phyloP scores from a whole-genome alignment of 2,797 vertebrate genomes.

The Lagocephalus sceleratus region DNA sequence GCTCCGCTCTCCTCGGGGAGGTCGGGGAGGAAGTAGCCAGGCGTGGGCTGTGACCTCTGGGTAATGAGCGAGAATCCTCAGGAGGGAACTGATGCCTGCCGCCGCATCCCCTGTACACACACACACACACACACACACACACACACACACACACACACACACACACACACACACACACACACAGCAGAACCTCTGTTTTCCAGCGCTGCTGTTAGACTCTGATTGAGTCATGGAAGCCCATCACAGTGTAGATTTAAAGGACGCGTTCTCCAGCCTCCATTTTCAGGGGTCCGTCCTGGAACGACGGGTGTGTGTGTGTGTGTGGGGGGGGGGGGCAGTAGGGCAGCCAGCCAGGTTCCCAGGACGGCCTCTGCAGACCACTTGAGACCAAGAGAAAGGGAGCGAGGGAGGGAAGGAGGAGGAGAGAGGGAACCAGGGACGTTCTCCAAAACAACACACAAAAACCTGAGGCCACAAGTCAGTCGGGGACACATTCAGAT shows the following conservation, averaged over 20 bases:
- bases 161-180: neutral
- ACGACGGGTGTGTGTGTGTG: neutral
- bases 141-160: conserved; percentile 5
- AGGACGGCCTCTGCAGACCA: conserved; percentile 71
- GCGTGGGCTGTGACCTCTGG: conserved; percentile 71
- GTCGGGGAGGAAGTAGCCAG: conserved; percentile 71
- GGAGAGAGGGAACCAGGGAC: conserved; percentile 37
- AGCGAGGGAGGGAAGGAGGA: conserved; percentile 20
- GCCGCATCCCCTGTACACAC: conserved; percentile 35
- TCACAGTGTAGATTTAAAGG: conserved; percentile 50
- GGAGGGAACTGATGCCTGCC: conserved; percentile 46
- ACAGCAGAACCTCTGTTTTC: too few species aligned
- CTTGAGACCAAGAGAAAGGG: conserved; percentile 69
- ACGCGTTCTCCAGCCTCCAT: too few species aligned
- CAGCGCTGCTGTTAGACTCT: conserved; percentile 56
- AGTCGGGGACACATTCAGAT: conserved; percentile 68
- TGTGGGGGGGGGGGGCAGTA: conserved; percentile 7
- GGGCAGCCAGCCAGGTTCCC: conserved; percentile 76
- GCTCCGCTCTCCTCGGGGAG: conserved; percentile 61
- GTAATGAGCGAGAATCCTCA: conserved; percentile 66
- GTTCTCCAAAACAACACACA: conserved; percentile 58
- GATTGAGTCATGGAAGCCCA: conserved; percentile 7
- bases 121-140: neutral
- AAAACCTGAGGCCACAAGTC: conserved; percentile 68
- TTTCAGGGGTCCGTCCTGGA: conserved; percentile 50